These are phyloP conservation scores for Vulpes vulpes DNA, from an alignment of 2,113 vertebrate genomes.

Conservation along the genomic window DNA sequence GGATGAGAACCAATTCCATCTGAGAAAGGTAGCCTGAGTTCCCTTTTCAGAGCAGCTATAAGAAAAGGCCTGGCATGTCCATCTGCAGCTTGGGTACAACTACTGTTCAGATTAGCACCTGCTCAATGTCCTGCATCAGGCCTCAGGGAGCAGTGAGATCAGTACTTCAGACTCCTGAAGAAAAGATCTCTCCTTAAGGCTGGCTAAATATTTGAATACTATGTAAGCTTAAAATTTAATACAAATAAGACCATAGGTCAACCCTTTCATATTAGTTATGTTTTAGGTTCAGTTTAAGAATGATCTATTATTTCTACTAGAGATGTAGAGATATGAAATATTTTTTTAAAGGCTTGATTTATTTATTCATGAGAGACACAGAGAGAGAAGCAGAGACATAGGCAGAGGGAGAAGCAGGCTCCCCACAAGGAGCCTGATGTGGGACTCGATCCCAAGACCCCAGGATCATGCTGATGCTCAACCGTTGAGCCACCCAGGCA, in stretches of 20 bases:
- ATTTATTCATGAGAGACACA: no score
- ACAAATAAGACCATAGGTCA: neutral
- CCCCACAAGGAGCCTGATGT: no score
- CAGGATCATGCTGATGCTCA: no score
- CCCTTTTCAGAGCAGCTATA: neutral
- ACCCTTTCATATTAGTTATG: neutral
- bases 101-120: neutral
- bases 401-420: no score
- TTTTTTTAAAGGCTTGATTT: no score
- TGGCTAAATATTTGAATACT: neutral
- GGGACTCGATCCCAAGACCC: no score
- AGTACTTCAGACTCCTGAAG: neutral
- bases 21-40: neutral
- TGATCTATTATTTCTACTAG: neutral
- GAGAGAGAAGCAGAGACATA: no score
- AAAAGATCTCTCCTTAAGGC: neutral
- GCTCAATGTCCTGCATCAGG: neutral
- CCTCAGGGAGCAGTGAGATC: neutral
- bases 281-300: conserved; percentile 6
- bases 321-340: neutral
- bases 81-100: rapidly evolving
- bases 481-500: no score
- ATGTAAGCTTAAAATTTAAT: neutral
- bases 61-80: neutral
- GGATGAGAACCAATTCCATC: neutral